These are phyloP conservation scores for Callocephalon fimbriatum DNA, from an alignment of 2,113 vertebrate genomes.

Conservation along the genomic window DNA sequence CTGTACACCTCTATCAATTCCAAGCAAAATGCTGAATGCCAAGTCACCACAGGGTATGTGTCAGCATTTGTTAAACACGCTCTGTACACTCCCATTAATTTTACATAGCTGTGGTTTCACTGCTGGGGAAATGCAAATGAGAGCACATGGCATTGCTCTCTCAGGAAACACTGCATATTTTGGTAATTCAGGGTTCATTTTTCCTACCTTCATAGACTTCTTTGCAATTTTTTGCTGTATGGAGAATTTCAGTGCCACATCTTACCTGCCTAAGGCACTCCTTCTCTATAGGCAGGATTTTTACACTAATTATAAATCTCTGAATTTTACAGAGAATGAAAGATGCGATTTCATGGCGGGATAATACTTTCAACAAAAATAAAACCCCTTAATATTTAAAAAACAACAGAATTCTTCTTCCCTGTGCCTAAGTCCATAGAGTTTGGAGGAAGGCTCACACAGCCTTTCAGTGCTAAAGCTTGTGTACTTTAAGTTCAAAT, in stretches of 20 bases:
- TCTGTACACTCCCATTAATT: slow-evolving; percentile 39
- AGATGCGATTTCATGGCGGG: not conserved
- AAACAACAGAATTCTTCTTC: not conserved
- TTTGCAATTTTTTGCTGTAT: not conserved
- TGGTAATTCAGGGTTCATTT: not conserved
- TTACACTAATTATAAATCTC: not conserved
- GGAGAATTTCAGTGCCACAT: not conserved
- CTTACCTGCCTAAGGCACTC: not conserved
- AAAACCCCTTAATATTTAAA: not conserved
- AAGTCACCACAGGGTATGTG: slow-evolving; percentile 34
- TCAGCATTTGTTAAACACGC: slow-evolving; percentile 32
- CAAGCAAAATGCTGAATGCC: not conserved
- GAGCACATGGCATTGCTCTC: not conserved
- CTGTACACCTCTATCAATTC: not conserved
- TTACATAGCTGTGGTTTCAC: slow-evolving; percentile 11
- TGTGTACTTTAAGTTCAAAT: not conserved
- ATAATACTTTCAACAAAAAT: not conserved
- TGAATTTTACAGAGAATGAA: not conserved
- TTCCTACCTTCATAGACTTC: not conserved
- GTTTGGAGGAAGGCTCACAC: not conserved
- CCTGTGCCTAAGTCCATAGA: rapidly evolving
- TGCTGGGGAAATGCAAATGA: slow-evolving; percentile 29
- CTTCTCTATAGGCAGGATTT: not conserved
- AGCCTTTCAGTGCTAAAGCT: not conserved
- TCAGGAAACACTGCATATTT: not conserved